Percentiles rank a stretch among this genome's conserved stretches.
phyloP scores from a whole-genome alignment of 1,140 invertebrate species.

The Hesperophylax magnus region DNA sequence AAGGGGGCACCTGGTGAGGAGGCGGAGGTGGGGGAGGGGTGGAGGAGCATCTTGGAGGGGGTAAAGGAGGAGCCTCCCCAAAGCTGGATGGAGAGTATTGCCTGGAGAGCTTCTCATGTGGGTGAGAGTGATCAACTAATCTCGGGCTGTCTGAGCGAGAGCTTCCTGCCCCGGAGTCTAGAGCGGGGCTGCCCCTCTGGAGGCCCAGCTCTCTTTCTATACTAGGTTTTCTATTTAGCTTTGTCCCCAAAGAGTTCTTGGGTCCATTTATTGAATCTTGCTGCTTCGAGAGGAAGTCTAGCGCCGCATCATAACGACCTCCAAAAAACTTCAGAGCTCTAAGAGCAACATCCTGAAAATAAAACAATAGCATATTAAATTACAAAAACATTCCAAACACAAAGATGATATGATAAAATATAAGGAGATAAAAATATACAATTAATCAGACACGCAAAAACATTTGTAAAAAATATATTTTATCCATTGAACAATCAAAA shows the following conservation, averaged over 20 bases:
- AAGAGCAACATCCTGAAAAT: slow-evolving; percentile 75
- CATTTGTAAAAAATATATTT: too few species aligned
- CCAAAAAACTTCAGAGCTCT: slow-evolving; percentile 78
- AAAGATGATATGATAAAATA: too few species aligned
- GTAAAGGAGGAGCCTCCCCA: slow-evolving; percentile 79
- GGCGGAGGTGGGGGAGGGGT: slow-evolving; percentile 84
- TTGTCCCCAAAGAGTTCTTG: slow-evolving; percentile 75
- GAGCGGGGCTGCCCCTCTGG: slow-evolving; percentile 85
- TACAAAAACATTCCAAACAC: too few species aligned
- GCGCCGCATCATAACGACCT: slow-evolving; percentile 78
- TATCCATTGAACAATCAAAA: too few species aligned
- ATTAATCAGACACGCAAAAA: too few species aligned
- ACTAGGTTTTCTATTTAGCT: slow-evolving; percentile 88
- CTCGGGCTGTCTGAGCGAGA: slow-evolving; percentile 91
- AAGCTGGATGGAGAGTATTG: slow-evolving; percentile 79
- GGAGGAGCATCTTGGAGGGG: slow-evolving; percentile 77
- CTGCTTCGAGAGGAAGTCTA: slow-evolving; percentile 80
- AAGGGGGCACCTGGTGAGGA: slow-evolving; percentile 73
- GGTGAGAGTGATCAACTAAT: slow-evolving; percentile 71
- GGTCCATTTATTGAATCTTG: slow-evolving; percentile 72
- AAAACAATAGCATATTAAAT: slow-evolving; percentile 35
- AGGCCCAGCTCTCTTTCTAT: slow-evolving; percentile 84
- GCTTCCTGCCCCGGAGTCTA: slow-evolving; percentile 89
- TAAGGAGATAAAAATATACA: too few species aligned
- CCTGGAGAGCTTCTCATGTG: slow-evolving; percentile 70